A percentile compares a stretch with the other conserved stretches of the same genome.
phyloP scores from a whole-genome alignment of 1,140 invertebrate genomes.

The Zophobas morio region DNA sequence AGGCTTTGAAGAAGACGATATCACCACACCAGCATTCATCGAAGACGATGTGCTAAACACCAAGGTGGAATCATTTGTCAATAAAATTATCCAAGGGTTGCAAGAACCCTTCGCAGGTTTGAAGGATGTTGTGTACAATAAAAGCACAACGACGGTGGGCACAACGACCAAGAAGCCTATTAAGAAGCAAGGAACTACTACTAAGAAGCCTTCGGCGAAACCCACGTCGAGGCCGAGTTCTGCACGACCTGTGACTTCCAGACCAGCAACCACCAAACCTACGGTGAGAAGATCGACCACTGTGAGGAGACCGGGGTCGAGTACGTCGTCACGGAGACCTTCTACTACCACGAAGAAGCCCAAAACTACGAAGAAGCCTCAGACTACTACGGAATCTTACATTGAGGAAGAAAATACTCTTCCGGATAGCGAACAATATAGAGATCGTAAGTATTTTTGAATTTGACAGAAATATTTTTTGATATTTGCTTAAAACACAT shows the following conservation, averaged over 20 bases:
- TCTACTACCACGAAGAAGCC: slow-evolving; percentile 62
- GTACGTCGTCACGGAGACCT: slow-evolving; percentile 67
- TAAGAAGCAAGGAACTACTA: slow-evolving; percentile 63
- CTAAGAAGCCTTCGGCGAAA: slow-evolving; percentile 66
- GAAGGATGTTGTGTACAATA: slow-evolving; percentile 78
- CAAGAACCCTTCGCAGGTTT: slow-evolving; percentile 86
- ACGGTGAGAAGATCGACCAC: slow-evolving; percentile 29
- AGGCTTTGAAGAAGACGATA: slow-evolving; percentile 70
- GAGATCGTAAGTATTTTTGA: slow-evolving; percentile 74
- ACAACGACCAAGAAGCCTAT: slow-evolving; percentile 68
- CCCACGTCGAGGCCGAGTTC: slow-evolving; percentile 63
- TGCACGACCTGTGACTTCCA: slow-evolving; percentile 55
- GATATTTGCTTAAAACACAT: not conserved
- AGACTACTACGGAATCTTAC: slow-evolving; percentile 56
- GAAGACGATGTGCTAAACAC: slow-evolving; percentile 83
- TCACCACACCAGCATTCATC: slow-evolving; percentile 79
- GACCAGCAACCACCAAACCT: slow-evolving; percentile 42
- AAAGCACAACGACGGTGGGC: slow-evolving; percentile 63
- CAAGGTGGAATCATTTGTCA: slow-evolving; percentile 86
- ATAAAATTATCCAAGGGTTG: slow-evolving; percentile 85
- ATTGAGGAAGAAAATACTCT: slow-evolving; percentile 70
- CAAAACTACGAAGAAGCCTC: slow-evolving; percentile 50
- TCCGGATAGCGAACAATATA: slow-evolving; percentile 72
- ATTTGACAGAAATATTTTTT: slow-evolving; percentile 8
- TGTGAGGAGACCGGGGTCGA: slow-evolving; percentile 62